Conservation (phyloP, 23 tunicate genomes). For the Ciona savignyi region DNA sequence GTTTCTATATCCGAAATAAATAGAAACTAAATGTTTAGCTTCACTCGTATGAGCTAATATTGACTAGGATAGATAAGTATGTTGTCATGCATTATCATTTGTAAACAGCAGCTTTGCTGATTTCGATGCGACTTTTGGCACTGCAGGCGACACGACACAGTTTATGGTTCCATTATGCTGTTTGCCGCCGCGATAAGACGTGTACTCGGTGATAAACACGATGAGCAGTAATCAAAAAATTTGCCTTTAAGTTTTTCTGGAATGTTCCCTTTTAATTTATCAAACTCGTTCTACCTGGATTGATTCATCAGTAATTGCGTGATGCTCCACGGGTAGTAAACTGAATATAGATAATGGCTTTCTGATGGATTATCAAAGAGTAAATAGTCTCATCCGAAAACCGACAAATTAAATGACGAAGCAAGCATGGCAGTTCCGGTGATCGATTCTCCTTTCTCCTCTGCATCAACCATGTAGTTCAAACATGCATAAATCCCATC, state of each 20-base stretch:
- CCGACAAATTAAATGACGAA: too few species aligned
- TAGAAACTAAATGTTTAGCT: conserved; percentile 1
- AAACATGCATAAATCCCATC: neutral
- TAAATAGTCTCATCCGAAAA: too few species aligned
- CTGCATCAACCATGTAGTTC: too few species aligned
- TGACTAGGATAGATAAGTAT: neutral
- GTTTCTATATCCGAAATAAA: too few species aligned
- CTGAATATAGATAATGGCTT: too few species aligned
- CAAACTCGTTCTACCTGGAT: neutral
- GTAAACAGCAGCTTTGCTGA: neutral
- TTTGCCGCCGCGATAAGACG: neutral
- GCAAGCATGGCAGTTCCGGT: too few species aligned
- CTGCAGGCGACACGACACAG: neutral
- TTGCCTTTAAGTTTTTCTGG: too few species aligned
- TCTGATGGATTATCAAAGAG: too few species aligned
- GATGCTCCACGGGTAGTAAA: too few species aligned
- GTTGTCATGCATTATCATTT: neutral
- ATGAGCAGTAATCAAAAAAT: neutral
- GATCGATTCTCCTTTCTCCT: too few species aligned
- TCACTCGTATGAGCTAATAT: too few species aligned
- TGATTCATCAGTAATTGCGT: neutral
- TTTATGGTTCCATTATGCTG: neutral
- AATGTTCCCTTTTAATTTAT: too few species aligned
- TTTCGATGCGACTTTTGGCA: neutral
- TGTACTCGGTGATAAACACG: neutral